phyloP scores from a whole-genome alignment of 2,797 vertebrate species.

The Galaxias olidus region DNA sequence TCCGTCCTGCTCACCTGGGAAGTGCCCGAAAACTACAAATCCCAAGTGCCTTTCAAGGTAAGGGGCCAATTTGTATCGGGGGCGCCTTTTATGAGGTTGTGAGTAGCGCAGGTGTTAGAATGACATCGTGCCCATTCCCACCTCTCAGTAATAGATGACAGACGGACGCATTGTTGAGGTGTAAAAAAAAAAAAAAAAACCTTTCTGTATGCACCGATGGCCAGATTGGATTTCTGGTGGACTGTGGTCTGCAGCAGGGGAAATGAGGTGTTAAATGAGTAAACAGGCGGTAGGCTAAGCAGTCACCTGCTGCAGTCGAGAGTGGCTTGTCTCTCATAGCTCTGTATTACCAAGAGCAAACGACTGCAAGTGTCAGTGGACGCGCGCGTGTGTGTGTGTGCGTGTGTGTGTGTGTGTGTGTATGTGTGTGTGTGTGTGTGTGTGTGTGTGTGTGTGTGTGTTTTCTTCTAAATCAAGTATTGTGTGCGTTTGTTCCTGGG shows the following conservation, averaged over 20 bases:
- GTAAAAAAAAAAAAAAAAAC: constrained; percentile 25
- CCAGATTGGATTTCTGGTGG: constrained; percentile 3
- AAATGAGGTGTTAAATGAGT: constrained; percentile 42
- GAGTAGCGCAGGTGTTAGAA: constrained; percentile 34
- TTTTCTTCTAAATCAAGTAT: not conserved
- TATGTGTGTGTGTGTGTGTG: constrained; percentile 16
- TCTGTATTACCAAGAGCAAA: no score
- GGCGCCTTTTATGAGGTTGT: constrained; percentile 28
- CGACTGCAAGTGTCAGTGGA: not conserved
- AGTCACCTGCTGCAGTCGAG: not conserved
- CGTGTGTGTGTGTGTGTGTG: constrained; percentile 6
- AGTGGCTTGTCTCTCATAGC: no score
- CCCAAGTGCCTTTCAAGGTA: constrained; percentile 94
- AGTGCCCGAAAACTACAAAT: constrained; percentile 93
- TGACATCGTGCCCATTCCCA: constrained; percentile 39
- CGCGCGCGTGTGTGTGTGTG: not conserved
- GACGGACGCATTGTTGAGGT: constrained; percentile 31
- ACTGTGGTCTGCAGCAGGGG: constrained; percentile 9
- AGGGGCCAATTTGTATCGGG: constrained; percentile 30
- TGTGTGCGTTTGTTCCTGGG: constrained; percentile 8
- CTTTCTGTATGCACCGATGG: constrained; percentile 20
- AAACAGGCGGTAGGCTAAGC: constrained; percentile 5
- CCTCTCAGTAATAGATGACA: constrained; percentile 35
- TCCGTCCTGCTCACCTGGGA: constrained; percentile 98
- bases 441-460: constrained; percentile 5